Percentiles rank a stretch among this genome's conserved stretches.
Evolutionary conservation across 2,888 invertebrate species (phyloP).

Genomic region (Criorhina ranunculi): DNA sequence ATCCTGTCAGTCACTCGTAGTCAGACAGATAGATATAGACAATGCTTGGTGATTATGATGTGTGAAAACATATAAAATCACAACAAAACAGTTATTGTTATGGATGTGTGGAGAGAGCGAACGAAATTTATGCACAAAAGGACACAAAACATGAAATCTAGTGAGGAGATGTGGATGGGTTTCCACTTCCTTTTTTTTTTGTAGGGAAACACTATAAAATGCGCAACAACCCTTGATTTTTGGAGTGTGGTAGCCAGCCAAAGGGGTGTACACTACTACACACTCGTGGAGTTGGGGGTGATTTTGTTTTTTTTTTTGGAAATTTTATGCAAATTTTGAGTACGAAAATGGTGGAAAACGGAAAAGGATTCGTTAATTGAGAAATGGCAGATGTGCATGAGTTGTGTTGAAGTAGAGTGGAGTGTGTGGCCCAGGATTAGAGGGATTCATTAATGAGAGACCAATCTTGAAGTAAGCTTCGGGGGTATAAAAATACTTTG

Average conservation of each 20-base stretch:
- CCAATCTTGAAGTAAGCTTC: not conserved
- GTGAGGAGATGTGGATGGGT: conserved; percentile 5
- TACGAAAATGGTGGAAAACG: conserved; percentile 45
- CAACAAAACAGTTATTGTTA: conserved; percentile 76
- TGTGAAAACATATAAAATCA: conserved; percentile 77
- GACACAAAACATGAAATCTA: conserved; percentile 58
- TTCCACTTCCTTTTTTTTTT: conserved; percentile 30
- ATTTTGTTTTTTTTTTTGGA: conserved; percentile 60
- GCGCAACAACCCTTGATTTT: conserved; percentile 71
- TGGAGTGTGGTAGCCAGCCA: not conserved
- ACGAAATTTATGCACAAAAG: conserved; percentile 71
- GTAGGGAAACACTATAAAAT: conserved; percentile 61
- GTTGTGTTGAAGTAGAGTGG: conserved; percentile 48
- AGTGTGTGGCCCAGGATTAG: conserved; percentile 4
- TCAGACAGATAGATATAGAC: conserved; percentile 57
- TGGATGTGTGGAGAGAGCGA: conserved; percentile 39
- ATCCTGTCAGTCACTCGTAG: conserved; percentile 34
- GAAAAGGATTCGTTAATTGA: conserved; percentile 75
- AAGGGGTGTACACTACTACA: not conserved
- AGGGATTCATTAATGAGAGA: conserved; percentile 12
- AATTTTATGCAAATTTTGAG: conserved; percentile 74
- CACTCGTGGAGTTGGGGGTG: conserved; percentile 7
- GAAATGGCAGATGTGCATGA: conserved; percentile 74
- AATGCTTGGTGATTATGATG: conserved; percentile 76
- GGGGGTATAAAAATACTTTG: too few relatives aligned